Base-by-base conservation (phyloP, 2,888 invertebrate species). In the Lathronympha strigana region DNA sequence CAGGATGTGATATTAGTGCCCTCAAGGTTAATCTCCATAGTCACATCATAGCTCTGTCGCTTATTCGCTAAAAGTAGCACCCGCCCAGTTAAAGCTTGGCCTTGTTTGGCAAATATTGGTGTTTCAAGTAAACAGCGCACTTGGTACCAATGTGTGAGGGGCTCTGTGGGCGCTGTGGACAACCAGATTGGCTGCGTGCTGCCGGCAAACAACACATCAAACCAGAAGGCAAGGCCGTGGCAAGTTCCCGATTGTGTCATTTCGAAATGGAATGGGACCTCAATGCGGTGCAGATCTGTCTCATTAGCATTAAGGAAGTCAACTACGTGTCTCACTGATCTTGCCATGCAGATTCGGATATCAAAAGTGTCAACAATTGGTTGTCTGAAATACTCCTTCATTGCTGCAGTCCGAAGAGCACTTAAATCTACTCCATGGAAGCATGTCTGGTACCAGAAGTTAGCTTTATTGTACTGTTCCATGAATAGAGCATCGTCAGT, bases 281-380 rank as follows among this genome's bases (percentile, higher is more conserved):
- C 97, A 83, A 99, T 99, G 78, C 95, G 95, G 87, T 99, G 98
- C 76, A 99, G 94, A 87, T 99, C 98, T 74, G 96, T 95, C 93
- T 99, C 99, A 77, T 96, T 94, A 45, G 98, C 98, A 76, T 95
- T 95, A 76, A 96, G 93, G 87, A 99, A 99, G 89, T 99, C 98
- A 60, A 99, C 97, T 4, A 97, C 95, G 90, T 99, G 97, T 78
- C 97, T 94, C 69, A 97, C 95, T 23, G 98, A 98, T 86, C 98
- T 96, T 11, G 99, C 96, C 95, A 99, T 95, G 85, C 99, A 98
- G 77, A 99, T 99, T 72, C 98, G 94, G 77, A 99, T 96, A 90
- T 99, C 99, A 93, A 99, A 99, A 63, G 99, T 99, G 87, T 99
- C 99, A 68, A 99, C 99, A 78, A 99, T 97, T 6, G 99, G 99